Conservation (phyloP, 2,888 invertebrate genomes). For the Monochamus alternatus region DNA sequence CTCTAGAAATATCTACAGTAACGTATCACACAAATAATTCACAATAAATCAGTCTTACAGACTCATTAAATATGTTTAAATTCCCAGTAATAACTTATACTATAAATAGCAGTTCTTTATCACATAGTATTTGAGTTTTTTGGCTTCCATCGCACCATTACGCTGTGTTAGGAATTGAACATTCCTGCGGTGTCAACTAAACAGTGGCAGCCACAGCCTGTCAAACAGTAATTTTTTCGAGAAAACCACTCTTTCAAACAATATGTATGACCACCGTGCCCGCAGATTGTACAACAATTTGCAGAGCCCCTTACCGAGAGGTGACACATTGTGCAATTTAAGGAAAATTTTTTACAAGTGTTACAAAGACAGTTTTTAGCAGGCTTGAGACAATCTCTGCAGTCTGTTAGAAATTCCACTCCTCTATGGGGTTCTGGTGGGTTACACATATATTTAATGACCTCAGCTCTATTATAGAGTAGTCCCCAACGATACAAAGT, state of each 20-base stretch:
- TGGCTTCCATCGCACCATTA: slow-evolving; percentile 8
- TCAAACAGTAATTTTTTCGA: slow-evolving; percentile 85
- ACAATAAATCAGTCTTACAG: neutral
- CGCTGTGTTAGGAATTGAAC: slow-evolving; percentile 66
- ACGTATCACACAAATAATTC: neutral
- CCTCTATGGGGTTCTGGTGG: slow-evolving; percentile 71
- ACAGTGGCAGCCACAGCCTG: slow-evolving; percentile 95
- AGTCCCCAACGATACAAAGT: slow-evolving; percentile 79
- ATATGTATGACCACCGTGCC: slow-evolving; percentile 92
- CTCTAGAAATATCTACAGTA: neutral
- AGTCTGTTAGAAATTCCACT: slow-evolving; percentile 83
- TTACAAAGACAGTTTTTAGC: slow-evolving; percentile 81
- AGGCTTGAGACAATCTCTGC: slow-evolving; percentile 79
- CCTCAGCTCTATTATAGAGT: slow-evolving; percentile 71
- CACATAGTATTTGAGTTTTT: slow-evolving; percentile 43
- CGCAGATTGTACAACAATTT: slow-evolving; percentile 90
- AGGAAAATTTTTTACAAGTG: slow-evolving; percentile 81
- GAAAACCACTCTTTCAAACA: slow-evolving; percentile 91
- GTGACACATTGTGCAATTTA: slow-evolving; percentile 89
- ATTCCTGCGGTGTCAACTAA: slow-evolving; percentile 79
- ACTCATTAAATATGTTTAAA: neutral
- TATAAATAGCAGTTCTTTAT: slow-evolving; percentile 19
- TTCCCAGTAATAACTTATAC: neutral
- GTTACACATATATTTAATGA: slow-evolving; percentile 75
- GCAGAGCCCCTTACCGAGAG: slow-evolving; percentile 89